Conservation (phyloP, 2,113 vertebrate species). For the Alethe diademata region DNA sequence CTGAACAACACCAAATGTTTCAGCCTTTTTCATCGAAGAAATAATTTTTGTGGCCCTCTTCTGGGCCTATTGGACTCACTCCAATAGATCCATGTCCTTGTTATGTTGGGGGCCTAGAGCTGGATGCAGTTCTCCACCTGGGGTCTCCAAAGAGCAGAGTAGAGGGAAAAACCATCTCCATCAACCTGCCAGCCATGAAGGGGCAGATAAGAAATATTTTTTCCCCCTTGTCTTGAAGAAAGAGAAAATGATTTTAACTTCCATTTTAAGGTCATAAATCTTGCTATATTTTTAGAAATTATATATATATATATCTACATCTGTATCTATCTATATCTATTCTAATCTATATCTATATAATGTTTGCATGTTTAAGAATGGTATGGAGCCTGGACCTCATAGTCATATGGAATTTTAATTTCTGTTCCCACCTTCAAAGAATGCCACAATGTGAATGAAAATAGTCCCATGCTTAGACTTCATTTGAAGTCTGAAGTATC, state of each 20-base stretch:
- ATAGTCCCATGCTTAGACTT: background rate
- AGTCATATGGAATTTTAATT: background rate
- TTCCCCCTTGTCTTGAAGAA: background rate
- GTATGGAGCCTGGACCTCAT: background rate
- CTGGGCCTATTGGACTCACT: background rate
- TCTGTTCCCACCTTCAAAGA: background rate
- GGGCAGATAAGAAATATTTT: background rate
- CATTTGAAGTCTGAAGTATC: background rate
- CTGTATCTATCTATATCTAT: too few relatives aligned
- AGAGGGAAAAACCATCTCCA: background rate
- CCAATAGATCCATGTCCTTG: accelerated
- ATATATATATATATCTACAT: too few relatives aligned
- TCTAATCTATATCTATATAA: too few relatives aligned
- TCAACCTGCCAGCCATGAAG: background rate
- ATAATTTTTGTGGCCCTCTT: background rate
- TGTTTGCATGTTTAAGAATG: background rate
- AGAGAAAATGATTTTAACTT: background rate
- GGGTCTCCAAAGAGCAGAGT: background rate
- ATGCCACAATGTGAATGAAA: background rate
- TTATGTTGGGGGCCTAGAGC: accelerated
- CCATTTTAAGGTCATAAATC: background rate
- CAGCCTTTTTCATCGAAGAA: background rate
- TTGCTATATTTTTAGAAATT: background rate
- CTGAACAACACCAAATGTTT: background rate
- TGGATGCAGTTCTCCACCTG: accelerated